Percentiles rank a stretch among this genome's conserved stretches.
Conservation (phyloP, 2,797 vertebrate species). For the Knipowitschia caucasica region DNA sequence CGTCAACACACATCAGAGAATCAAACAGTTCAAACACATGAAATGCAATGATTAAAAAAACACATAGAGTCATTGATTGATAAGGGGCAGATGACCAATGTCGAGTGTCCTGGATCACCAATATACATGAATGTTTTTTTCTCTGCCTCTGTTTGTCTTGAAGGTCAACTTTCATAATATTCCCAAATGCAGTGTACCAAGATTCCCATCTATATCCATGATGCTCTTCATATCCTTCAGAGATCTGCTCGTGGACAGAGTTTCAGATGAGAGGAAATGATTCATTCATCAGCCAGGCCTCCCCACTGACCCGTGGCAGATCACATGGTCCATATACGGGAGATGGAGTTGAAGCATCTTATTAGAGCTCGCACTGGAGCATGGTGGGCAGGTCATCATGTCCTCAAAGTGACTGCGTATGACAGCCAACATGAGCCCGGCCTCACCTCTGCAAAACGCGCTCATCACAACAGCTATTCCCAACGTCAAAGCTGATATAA, state of each 20-base stretch:
- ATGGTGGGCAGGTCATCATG: slow-evolving; percentile 42
- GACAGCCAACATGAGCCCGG: slow-evolving; percentile 47
- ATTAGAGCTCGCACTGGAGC: slow-evolving; percentile 50
- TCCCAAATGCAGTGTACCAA: slow-evolving; percentile 36
- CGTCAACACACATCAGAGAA: no score
- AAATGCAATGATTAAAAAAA: no score
- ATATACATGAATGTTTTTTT: slow-evolving; percentile 40
- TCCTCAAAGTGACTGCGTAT: slow-evolving; percentile 36
- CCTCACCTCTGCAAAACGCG: slow-evolving; percentile 40
- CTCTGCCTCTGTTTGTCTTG: slow-evolving; percentile 31
- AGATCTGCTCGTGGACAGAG: slow-evolving; percentile 44
- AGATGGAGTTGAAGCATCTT: slow-evolving; percentile 31
- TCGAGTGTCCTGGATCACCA: no score
- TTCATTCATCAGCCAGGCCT: slow-evolving; percentile 60
- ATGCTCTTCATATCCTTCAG: slow-evolving; percentile 57
- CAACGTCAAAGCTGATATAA: slow-evolving; percentile 53
- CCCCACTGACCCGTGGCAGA: slow-evolving; percentile 53
- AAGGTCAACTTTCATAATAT: slow-evolving; percentile 45
- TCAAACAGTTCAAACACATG: no score
- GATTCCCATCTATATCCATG: slow-evolving; percentile 35
- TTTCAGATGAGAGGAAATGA: slow-evolving; percentile 64
- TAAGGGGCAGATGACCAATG: no score
- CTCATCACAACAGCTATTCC: slow-evolving; percentile 46
- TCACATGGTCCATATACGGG: slow-evolving; percentile 56
- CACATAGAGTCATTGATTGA: no score